Conservation (phyloP, 2,888 invertebrate species). For the Pachydiplax longipennis region DNA sequence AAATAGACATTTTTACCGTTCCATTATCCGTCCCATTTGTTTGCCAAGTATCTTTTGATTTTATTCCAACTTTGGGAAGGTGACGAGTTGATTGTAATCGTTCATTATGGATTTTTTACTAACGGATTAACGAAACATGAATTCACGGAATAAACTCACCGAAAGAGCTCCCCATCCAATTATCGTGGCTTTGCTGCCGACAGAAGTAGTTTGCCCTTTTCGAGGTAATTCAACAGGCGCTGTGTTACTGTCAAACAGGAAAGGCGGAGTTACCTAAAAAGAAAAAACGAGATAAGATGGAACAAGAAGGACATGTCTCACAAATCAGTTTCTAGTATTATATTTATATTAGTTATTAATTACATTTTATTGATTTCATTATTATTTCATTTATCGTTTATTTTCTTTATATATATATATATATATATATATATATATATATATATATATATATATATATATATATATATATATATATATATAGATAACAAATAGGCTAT, state of each 20-base stretch:
- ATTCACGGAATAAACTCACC: not conserved
- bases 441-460: too few species aligned
- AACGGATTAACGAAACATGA: not conserved
- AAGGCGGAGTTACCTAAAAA: slow-evolving; percentile 12
- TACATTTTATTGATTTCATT: too few species aligned
- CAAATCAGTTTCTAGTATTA: too few species aligned
- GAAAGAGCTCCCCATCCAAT: slow-evolving; percentile 37
- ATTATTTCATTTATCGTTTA: too few species aligned
- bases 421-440: too few species aligned
- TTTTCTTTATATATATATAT: too few species aligned
- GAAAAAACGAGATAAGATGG: not conserved
- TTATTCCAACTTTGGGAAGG: not conserved
- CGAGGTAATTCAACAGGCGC: not conserved
- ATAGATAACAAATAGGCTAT: too few species aligned
- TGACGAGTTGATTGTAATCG: not conserved
- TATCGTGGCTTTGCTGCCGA: slow-evolving; percentile 28
- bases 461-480: too few species aligned
- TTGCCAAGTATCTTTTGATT: not conserved
- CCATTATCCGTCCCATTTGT: not conserved
- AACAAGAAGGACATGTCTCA: not conserved
- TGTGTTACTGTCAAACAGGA: not conserved
- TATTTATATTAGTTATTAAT: too few species aligned
- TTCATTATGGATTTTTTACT: not conserved
- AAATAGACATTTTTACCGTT: not conserved
- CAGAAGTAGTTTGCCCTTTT: slow-evolving; percentile 14